Conservation (phyloP, 2,797 vertebrate species). For the Scleropages formosus region DNA sequence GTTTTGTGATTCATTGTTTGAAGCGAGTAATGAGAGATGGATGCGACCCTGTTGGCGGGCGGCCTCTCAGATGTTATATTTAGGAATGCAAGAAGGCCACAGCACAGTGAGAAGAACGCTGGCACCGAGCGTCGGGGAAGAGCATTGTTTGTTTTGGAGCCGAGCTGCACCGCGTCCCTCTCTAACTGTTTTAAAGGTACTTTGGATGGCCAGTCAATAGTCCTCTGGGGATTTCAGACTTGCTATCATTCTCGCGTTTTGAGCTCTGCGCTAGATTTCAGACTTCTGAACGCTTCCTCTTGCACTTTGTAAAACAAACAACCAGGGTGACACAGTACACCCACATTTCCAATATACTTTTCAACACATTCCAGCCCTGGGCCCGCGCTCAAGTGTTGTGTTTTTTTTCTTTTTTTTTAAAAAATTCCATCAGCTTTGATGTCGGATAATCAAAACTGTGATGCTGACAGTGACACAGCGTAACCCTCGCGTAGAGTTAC, state of each 20-base stretch:
- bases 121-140: background rate
- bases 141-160: conserved; percentile 21
- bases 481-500: background rate
- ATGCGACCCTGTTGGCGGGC: background rate
- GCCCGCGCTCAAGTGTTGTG: background rate
- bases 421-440: background rate
- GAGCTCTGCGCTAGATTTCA: no score
- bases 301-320: background rate
- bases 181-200: background rate
- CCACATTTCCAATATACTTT: background rate
- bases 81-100: conserved; percentile 14
- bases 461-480: background rate
- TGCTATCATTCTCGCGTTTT: background rate
- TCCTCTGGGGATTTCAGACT: background rate
- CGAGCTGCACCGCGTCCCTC: background rate
- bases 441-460: background rate
- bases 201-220: conserved; percentile 8
- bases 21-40: background rate
- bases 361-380: background rate
- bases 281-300: background rate
- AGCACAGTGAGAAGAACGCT: background rate
- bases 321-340: background rate
- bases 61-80: conserved; percentile 20
- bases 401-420: no score
- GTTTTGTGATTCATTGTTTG: background rate